phyloP scores from a whole-genome alignment of 2,113 vertebrate species.

The Loxodonta africana region DNA sequence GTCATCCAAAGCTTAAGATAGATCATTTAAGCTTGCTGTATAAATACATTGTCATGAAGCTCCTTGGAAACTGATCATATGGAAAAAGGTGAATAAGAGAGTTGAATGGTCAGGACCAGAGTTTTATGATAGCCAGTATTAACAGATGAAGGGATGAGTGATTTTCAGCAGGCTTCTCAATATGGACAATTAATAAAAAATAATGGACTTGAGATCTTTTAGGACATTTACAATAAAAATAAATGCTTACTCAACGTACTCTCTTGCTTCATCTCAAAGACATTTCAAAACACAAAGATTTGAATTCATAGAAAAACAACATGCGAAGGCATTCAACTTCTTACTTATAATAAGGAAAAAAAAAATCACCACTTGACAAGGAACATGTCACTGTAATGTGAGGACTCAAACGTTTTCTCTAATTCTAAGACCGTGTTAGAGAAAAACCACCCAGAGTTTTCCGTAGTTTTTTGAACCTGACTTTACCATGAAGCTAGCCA shows the following conservation, averaged over 20 bases:
- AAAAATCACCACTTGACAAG: constrained; percentile 22
- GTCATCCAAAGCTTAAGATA: background rate
- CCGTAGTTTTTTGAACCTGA: constrained; percentile 25
- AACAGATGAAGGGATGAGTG: background rate
- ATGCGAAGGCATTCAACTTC: background rate
- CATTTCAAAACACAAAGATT: constrained; percentile 19
- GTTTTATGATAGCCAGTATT: background rate
- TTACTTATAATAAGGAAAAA: constrained; percentile 42
- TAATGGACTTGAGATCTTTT: background rate
- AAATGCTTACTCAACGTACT: background rate
- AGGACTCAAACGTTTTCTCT: constrained; percentile 13
- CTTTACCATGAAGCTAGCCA: constrained; percentile 33
- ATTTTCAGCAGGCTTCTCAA: background rate
- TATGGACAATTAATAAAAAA: background rate
- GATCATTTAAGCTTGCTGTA: background rate
- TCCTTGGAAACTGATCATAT: background rate
- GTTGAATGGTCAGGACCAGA: background rate
- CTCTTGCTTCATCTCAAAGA: background rate
- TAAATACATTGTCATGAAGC: background rate
- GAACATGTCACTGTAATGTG: background rate
- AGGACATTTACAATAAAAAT: background rate
- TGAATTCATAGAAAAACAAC: background rate
- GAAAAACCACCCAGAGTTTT: constrained; percentile 57
- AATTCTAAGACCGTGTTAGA: constrained; percentile 6
- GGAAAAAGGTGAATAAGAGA: background rate